These are phyloP conservation scores for Ctenodactylus gundi DNA, from an alignment of 2,113 vertebrate species.

Conservation along the genomic window DNA sequence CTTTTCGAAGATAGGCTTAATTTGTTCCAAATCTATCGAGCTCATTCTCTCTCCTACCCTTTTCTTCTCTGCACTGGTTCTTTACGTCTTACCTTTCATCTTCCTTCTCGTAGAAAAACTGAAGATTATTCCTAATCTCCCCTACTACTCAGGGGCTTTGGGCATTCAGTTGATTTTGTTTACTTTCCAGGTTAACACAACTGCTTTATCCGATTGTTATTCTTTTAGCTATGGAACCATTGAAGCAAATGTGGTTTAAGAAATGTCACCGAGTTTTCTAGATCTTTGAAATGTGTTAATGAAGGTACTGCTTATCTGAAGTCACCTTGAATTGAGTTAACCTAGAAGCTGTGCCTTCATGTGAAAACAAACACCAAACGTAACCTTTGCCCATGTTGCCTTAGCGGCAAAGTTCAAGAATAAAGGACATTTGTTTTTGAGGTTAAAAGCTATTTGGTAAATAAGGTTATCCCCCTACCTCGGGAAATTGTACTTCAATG, in stretches of 20 bases:
- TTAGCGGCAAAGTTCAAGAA: slow-evolving; percentile 80
- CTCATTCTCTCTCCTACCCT: neutral
- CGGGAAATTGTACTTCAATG: slow-evolving; percentile 69
- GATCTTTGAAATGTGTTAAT: slow-evolving; percentile 66
- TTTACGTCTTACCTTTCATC: slow-evolving; percentile 12
- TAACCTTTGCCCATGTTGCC: slow-evolving; percentile 81
- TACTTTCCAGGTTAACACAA: slow-evolving; percentile 41
- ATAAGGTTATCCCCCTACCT: slow-evolving; percentile 49
- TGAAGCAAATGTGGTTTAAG: slow-evolving; percentile 56
- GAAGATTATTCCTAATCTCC: neutral
- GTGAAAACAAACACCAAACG: slow-evolving; percentile 51
- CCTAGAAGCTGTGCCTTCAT: slow-evolving; percentile 78
- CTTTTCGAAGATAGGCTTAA: slow-evolving; percentile 77
- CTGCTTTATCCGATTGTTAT: slow-evolving; percentile 58
- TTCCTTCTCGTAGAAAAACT: slow-evolving; percentile 4
- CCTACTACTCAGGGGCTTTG: slow-evolving; percentile 70
- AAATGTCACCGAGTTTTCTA: slow-evolving; percentile 56
- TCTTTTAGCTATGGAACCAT: slow-evolving; percentile 61
- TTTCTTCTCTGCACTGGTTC: neutral
- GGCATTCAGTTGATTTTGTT: neutral
- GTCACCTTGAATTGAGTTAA: slow-evolving; percentile 69
- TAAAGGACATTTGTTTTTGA: slow-evolving; percentile 67
- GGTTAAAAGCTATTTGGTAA: slow-evolving; percentile 74
- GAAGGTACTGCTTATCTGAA: slow-evolving; percentile 69
- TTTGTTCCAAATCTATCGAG: slow-evolving; percentile 71